Evolutionary conservation across 2,113 vertebrate genomes (phyloP).

Genomic region (Baryphthengus martii): DNA sequence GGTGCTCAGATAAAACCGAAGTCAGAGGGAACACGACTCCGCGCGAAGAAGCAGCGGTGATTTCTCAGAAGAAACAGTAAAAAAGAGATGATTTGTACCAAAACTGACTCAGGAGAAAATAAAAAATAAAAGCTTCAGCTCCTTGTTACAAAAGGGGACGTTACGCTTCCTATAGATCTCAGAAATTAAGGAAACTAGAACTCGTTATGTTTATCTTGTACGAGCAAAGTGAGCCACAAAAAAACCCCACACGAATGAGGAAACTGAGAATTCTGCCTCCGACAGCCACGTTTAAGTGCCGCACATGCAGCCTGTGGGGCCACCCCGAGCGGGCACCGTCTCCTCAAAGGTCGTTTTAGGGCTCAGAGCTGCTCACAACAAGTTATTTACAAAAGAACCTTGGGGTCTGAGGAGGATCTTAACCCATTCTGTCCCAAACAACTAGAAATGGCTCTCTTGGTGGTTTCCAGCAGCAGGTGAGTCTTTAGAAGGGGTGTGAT

Average conservation of each 20-base stretch:
- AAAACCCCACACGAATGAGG: not conserved
- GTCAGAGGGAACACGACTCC: not conserved
- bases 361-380: rapidly evolving
- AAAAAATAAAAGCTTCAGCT: not conserved
- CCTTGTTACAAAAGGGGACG: not conserved
- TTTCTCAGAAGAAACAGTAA: not conserved
- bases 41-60: not conserved
- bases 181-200: rapidly evolving
- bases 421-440: rapidly evolving
- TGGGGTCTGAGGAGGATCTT: not conserved
- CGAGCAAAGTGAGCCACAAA: not conserved
- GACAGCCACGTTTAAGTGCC: not conserved
- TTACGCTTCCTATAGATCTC: too few relatives aligned
- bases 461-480: too few relatives aligned
- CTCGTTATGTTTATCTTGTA: rapidly evolving
- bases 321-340: not conserved
- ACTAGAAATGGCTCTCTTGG: not conserved
- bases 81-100: not conserved
- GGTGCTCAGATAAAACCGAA: not conserved
- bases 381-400: not conserved
- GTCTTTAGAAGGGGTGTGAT: rapidly evolving
- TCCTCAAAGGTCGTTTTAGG: not conserved
- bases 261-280: not conserved
- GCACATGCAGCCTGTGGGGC: not conserved
- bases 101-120: not conserved